Base-by-base conservation (phyloP, 1,140 invertebrate species). In the Zaprionus taronus region DNA sequence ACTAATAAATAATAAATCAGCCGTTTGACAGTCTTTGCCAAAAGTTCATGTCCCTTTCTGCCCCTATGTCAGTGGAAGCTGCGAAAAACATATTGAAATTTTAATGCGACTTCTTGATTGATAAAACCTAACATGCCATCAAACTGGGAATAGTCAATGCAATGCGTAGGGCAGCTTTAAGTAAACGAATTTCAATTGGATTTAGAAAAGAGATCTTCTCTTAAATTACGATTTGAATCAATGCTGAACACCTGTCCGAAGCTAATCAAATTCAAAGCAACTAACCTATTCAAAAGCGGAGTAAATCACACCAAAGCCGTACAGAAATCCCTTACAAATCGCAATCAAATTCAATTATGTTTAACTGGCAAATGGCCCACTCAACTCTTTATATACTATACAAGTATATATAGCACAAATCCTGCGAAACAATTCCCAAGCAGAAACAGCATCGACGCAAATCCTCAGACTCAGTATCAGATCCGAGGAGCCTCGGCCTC, bases 1-100 rank as follows among this genome's bases (percentile, higher is more conserved):
- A 44, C 71, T 70, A 70, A 81, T 81, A 81, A 81, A 81, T 81
- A 81, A 81, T 81, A 79, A 81, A 81, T 81, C 79, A 81, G 67
- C 71, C 72, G 15, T 58, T 79, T 79, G 79, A 79, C 79, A 81
- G 72, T 71, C 56, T 64, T 53, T 63, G 63, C 51, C 47, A 72
- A 71, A 79, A 75, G 44, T 75, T 70, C 47, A 22, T n/a, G 51
- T n/a, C 51, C 41, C 15, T 36, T 2, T 57, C 65, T 53, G 41
- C 38, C 60, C 53, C 34, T 22, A 41, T 58, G 38, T 57, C 68
- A 73, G 24, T 28, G 55, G 22, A 51, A n/a, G 34, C 31, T 36
- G n/a, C 38, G 14, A 51, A 28, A 63, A 72, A 72, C 70, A 74
- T 74, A 79, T 75, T 66, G 71, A 74, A 81, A 75, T 66, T 75